Evolutionary conservation across 1,140 invertebrate species (phyloP).

Genomic region (Pseudomyrmex concolor): DNA sequence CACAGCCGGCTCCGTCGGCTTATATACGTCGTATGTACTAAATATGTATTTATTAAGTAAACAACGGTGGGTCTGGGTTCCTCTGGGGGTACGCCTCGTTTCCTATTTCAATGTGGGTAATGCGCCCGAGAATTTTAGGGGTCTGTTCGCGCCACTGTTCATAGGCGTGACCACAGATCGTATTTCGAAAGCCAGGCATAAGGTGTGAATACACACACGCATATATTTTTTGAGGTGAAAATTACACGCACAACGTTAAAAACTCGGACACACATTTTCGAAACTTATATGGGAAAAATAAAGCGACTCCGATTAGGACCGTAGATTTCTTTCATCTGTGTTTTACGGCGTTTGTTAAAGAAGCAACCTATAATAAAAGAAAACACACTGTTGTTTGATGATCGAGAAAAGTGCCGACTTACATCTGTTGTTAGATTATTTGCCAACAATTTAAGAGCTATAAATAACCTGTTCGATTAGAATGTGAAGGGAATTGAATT

Average conservation of each 20-base stretch:
- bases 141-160: slow-evolving; percentile 59
- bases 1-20: slow-evolving; percentile 79
- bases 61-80: slow-evolving; percentile 77
- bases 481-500: too few species aligned
- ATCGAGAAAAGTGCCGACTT: too few species aligned
- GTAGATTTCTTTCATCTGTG: too few species aligned
- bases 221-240: slow-evolving; percentile 1
- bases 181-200: slow-evolving; percentile 23
- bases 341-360: too few species aligned
- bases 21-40: slow-evolving; percentile 79
- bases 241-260: not conserved
- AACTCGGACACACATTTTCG: too few species aligned
- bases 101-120: slow-evolving; percentile 69
- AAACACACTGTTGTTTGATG: too few species aligned
- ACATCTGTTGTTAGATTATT: too few species aligned
- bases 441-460: too few species aligned
- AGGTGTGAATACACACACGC: slow-evolving; percentile 18
- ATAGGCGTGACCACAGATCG: not conserved
- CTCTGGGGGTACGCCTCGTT: slow-evolving; percentile 67
- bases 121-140: slow-evolving; percentile 54
- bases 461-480: too few species aligned
- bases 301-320: too few species aligned
- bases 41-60: slow-evolving; percentile 85
- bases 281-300: too few species aligned
- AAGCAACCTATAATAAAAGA: too few species aligned